phyloP scores from a whole-genome alignment of 2,888 invertebrate genomes.

The Nymphalis urticae region DNA sequence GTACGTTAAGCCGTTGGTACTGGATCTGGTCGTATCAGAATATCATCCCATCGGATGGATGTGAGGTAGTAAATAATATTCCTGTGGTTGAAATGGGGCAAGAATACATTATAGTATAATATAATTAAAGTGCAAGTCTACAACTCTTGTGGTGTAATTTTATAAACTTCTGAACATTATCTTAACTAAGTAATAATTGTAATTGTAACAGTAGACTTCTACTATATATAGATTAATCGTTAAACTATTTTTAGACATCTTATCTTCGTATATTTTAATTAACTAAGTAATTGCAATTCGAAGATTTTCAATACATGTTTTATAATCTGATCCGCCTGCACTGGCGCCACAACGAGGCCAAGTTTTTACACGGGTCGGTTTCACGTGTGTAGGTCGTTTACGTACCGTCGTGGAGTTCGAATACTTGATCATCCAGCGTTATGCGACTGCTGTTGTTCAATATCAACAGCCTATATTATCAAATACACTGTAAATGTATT shows the following conservation, averaged over 20 bases:
- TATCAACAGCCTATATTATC: constrained; percentile 12
- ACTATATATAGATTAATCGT: neutral
- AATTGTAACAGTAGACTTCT: neutral
- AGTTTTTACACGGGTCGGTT: constrained; percentile 59
- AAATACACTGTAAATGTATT: neutral
- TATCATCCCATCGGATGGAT: no score
- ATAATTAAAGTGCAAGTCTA: constrained; percentile 26
- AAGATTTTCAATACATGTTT: constrained; percentile 14
- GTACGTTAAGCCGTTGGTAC: no score
- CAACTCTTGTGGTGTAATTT: neutral
- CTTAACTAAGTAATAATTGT: neutral
- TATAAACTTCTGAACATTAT: neutral
- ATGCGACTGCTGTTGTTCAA: constrained; percentile 37
- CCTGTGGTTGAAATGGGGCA: no score
- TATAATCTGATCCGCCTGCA: constrained; percentile 22
- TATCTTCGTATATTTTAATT: constrained; percentile 12
- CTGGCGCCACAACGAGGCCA: constrained; percentile 35
- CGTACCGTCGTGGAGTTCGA: constrained; percentile 44
- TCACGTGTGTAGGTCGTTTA: constrained; percentile 57
- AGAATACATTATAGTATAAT: constrained; percentile 39
- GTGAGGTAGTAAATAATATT: no score
- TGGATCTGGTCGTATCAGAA: no score
- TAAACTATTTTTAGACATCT: neutral
- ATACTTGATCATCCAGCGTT: constrained; percentile 33
- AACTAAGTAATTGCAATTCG: constrained; percentile 11